Evolutionary conservation across 64 coral and sea anemone species (phyloP), one percentile per base, ranked within the genome.

Genomic region (Hydrozoanthus tunicans): DNA sequence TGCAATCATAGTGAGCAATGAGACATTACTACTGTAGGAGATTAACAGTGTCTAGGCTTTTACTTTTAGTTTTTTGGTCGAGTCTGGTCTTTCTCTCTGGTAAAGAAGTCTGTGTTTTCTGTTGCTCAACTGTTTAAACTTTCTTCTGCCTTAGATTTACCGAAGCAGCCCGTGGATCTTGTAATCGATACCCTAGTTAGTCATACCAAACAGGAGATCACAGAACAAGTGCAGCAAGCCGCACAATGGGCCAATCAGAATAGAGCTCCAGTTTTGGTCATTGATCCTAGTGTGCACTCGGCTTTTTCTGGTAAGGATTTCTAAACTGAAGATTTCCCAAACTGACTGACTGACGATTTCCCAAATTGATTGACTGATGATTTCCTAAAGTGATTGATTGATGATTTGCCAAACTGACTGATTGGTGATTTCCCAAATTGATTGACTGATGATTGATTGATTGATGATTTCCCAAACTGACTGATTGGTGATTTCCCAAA

Each of bases 161-260:
- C 92, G 8, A 56, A 79, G 52, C 77, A 77, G 13, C 92, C 92
- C 11, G 92, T 93, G 68, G 92, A 93, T 65, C 92, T 93, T 80
- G 92, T 93, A 20, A 93, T 93, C 24, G 92, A 93, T 58, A 79
- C 92, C 6, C 80, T 93, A 74, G 51, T 80, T 6, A 58, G 85
- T 53, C 77, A 90, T 81, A 78, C 17, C 6, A 67, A 67, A 51
- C 86, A 60, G 7, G 86, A 90, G 32, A 59, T 93, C n/a, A 59
- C 79, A 8, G 92, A 93, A 81, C 92, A 93, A 64, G 81, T 88
- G 23, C 76, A 89, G 7, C 65, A 68, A 13, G 92, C 92, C 9
- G 84, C 86, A 53, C 84, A 93, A 55, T 93, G 92, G 92, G 85
- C 92, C 92, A 93, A 93, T 90, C 59, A 93, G 32, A 93, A 93